Conservation (phyloP, 1,140 invertebrate genomes). For the Saxidomus purpurata region DNA sequence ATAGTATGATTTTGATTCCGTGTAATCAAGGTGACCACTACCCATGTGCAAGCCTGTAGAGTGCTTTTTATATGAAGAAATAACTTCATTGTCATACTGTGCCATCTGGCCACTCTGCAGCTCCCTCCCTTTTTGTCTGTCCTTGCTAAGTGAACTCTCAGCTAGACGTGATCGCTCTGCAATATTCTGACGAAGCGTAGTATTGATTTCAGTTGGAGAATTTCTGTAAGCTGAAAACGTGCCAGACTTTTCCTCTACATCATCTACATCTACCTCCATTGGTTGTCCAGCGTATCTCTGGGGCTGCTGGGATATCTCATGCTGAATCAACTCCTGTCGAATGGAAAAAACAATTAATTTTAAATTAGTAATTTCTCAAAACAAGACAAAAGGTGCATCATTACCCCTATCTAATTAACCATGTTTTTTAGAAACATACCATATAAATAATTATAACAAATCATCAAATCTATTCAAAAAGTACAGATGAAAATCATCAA, state of each 20-base stretch:
- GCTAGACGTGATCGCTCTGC: background rate
- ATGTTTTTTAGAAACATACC: too few relatives aligned
- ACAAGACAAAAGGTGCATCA: too few relatives aligned
- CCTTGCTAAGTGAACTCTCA: background rate
- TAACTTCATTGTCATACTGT: background rate
- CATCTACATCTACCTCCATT: conserved; percentile 31
- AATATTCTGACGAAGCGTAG: background rate
- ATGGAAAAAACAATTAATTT: too few relatives aligned
- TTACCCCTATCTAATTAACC: too few relatives aligned
- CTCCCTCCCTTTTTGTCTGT: background rate
- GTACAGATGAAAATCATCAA: too few relatives aligned
- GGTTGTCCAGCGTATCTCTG: conserved; percentile 16
- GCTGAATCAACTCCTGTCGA: conserved; percentile 55
- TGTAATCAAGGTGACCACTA: too few relatives aligned
- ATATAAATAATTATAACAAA: too few relatives aligned
- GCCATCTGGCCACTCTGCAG: background rate
- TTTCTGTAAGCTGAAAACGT: too few relatives aligned
- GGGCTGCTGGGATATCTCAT: conserved; percentile 23
- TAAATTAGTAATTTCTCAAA: too few relatives aligned
- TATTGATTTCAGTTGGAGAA: conserved; percentile 15
- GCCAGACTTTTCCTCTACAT: background rate
- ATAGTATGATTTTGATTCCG: too few relatives aligned
- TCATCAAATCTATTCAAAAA: too few relatives aligned
- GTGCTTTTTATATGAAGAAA: background rate
- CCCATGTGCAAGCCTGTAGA: background rate